Percentiles rank a stretch among this genome's conserved stretches.
Evolutionary conservation across 2,888 invertebrate species (phyloP).

Genomic region (Synergus gifuensis): DNA sequence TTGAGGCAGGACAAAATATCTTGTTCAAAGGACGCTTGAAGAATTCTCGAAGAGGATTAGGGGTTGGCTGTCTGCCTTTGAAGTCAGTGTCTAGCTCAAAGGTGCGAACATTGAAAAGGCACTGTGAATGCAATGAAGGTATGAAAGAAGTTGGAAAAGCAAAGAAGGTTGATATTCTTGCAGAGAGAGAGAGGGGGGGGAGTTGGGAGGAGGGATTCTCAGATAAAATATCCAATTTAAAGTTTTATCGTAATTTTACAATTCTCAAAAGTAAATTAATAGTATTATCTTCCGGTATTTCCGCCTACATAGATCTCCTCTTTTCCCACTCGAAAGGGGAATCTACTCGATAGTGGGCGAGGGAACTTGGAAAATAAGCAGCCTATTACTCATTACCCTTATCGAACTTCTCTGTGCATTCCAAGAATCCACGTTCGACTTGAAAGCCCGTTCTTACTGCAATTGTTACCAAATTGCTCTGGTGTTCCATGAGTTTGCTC

Average conservation of each 20-base stretch:
- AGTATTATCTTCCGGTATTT: constrained; percentile 69
- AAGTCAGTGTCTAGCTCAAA: background rate
- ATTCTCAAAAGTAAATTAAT: constrained; percentile 76
- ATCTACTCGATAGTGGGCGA: constrained; percentile 24
- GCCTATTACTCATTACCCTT: constrained; percentile 70
- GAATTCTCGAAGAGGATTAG: constrained; percentile 40
- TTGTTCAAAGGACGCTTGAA: background rate
- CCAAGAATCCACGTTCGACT: background rate
- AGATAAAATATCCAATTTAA: constrained; percentile 75
- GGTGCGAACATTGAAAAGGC: constrained; percentile 4
- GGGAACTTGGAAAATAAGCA: constrained; percentile 72
- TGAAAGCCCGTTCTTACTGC: constrained; percentile 21
- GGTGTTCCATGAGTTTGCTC: constrained; percentile 6
- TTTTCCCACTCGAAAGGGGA: constrained; percentile 42
- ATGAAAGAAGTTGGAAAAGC: constrained; percentile 43
- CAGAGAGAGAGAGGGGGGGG: constrained; percentile 35
- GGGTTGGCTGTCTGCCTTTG: constrained; percentile 11
- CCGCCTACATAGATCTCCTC: constrained; percentile 37
- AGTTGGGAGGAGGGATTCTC: constrained; percentile 54
- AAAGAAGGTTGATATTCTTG: constrained; percentile 37
- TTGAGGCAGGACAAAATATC: constrained; percentile 18
- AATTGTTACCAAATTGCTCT: constrained; percentile 40
- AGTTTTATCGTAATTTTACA: constrained; percentile 76
- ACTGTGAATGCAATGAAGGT: constrained; percentile 24
- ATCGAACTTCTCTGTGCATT: constrained; percentile 45